These are phyloP conservation scores for Apostichopus parvimensis DNA, from an alignment of 35 echinoderm and acorn worm genomes.

Conservation along the genomic window DNA sequence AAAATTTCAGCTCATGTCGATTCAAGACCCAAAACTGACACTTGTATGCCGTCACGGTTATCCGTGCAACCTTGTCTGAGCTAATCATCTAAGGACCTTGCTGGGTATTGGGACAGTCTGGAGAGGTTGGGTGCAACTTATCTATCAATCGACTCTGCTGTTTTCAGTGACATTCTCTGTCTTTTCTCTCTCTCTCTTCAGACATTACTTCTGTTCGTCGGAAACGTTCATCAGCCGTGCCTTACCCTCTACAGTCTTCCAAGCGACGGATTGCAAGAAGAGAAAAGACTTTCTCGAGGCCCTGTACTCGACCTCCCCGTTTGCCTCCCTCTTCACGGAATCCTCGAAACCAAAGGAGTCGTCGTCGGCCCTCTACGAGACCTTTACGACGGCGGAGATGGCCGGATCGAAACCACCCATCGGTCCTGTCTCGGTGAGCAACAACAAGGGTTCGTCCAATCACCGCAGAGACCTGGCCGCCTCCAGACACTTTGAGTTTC, in stretches of 20 bases:
- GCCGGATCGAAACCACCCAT: slow-evolving; percentile 17
- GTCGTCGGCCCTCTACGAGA: neutral
- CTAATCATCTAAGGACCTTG: no score
- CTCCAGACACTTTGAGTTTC: neutral
- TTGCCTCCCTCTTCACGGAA: slow-evolving; percentile 83
- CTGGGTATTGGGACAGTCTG: no score
- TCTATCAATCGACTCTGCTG: neutral
- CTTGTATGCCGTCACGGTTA: no score
- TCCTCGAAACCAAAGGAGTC: neutral
- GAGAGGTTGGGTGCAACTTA: no score
- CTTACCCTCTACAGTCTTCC: slow-evolving; percentile 83
- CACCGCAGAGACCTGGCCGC: neutral
- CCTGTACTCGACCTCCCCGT: slow-evolving; percentile 87
- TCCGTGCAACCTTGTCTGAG: no score
- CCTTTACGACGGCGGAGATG: neutral
- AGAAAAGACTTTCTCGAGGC: slow-evolving; percentile 78
- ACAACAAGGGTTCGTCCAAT: neutral
- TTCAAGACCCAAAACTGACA: no score
- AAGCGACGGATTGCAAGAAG: slow-evolving; percentile 54
- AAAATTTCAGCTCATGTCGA: no score
- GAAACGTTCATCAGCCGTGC: slow-evolving; percentile 67
- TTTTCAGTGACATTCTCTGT: neutral
- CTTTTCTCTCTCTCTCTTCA: slow-evolving; percentile 19
- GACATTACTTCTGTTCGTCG: slow-evolving; percentile 74
- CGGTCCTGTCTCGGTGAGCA: neutral